Base-by-base conservation (phyloP, 2,113 vertebrate genomes). In the Phylloscopus trochiloides region DNA sequence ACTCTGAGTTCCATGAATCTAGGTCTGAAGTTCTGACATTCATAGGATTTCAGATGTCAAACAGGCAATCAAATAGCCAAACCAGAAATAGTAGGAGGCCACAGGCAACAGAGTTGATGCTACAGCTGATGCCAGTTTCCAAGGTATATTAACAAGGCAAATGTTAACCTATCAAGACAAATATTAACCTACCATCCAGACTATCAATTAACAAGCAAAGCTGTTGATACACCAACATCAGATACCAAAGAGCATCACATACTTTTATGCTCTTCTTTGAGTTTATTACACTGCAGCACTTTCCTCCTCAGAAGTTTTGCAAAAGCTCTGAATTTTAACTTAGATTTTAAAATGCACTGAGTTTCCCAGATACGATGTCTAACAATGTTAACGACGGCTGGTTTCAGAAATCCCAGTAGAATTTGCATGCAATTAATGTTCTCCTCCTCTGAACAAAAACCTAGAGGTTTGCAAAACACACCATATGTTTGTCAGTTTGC, bases 401-500 rank as follows among this genome's bases (percentile, higher is more conserved):
- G 74, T 94, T 97, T 97, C 86, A 95, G 93, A 97, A 98, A 77
- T 98, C 98, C 97, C 98, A 81, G 91, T 81, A 97, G 98, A 94
- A 97, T 98, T 97, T 95, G 81, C 95, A 96, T 94, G 96, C 97
- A 98, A 97, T 98, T 98, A 98, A 97, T 97, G 97, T 97, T 98
- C 97, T 97, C 88, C 95, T 97, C 95, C 92, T 97, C 96, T 96
- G 97, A 97, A 97, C 96, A 98, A 97, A 98, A 98, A 98, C 90
- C 96, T 86, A 92, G 95, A 95, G 97, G 92, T 97, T 98, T 98
- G 98, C 97, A 98, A 98, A 98, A 98, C 90, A 96, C 95, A 93
- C 98, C 98, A 98, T 98, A 98, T 98, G 98, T 98, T 98, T 98
- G 98, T 98, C 98, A 98, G 96, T 98, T 98, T 98, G 98, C 98